phyloP scores from a whole-genome alignment of 2,797 vertebrate species.

The Enteromius mattozi region DNA sequence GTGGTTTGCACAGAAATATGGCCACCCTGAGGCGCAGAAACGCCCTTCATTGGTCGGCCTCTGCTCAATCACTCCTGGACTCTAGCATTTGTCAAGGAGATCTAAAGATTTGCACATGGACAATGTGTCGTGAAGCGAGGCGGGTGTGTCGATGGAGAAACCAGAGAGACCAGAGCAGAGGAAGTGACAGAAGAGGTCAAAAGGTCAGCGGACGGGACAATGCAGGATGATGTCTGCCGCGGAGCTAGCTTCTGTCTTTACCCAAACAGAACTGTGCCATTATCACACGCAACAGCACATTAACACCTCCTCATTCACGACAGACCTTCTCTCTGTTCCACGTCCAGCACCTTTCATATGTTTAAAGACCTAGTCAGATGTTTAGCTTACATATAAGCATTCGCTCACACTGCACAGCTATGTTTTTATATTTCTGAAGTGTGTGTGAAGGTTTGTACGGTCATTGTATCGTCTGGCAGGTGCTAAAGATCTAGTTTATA shows the following conservation, averaged over 20 bases:
- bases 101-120: constrained; percentile 31
- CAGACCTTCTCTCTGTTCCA: constrained; percentile 16
- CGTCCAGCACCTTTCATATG: constrained; percentile 4
- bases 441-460: neutral
- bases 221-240: neutral
- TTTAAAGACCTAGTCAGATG: neutral
- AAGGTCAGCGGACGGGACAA: constrained; percentile 29
- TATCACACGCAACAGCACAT: neutral
- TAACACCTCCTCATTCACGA: constrained; percentile 3
- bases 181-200: constrained; percentile 41
- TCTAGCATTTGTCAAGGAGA: constrained; percentile 45
- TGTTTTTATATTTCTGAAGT: neutral
- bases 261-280: neutral
- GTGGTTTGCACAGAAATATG: constrained; percentile 29
- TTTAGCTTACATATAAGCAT: constrained; percentile 8
- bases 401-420: neutral
- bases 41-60: constrained; percentile 35
- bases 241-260: neutral
- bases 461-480: neutral
- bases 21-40: constrained; percentile 39
- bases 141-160: constrained; percentile 31
- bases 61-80: constrained; percentile 23
- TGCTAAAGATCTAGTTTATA: neutral
- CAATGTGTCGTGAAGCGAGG: constrained; percentile 30
- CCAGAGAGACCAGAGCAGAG: constrained; percentile 13